phyloP scores from a whole-genome alignment of 2,797 vertebrate genomes.

The Arctocebus calabarensis region DNA sequence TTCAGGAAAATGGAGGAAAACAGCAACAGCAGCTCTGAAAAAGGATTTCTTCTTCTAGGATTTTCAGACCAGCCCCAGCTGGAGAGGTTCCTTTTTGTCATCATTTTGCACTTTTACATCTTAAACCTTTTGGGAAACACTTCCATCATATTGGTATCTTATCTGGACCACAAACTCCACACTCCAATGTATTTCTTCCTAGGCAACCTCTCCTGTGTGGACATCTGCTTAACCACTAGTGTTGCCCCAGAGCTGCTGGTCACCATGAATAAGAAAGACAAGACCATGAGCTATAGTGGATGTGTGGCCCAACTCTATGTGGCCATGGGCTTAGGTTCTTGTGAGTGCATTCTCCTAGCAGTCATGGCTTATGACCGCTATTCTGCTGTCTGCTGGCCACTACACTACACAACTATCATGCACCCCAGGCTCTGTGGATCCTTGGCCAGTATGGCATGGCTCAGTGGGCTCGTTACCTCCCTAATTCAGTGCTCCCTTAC shows the following conservation, averaged over 20 bases:
- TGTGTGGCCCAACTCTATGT: slow-evolving; percentile 62
- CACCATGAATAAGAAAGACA: slow-evolving; percentile 45
- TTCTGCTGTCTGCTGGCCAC: slow-evolving; percentile 46
- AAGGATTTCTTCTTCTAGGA: slow-evolving; percentile 56
- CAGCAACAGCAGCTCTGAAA: not conserved
- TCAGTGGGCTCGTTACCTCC: slow-evolving; percentile 51
- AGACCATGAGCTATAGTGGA: slow-evolving; percentile 1
- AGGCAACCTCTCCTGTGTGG: slow-evolving; percentile 57
- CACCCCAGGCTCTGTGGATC: not conserved
- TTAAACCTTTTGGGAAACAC: slow-evolving; percentile 65
- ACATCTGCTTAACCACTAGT: slow-evolving; percentile 60
- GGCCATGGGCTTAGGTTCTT: slow-evolving; percentile 39
- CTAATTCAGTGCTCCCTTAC: slow-evolving; percentile 56
- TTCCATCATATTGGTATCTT: slow-evolving; percentile 40
- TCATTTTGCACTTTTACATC: slow-evolving; percentile 46
- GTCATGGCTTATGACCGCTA: slow-evolving; percentile 61
- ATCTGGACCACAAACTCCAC: slow-evolving; percentile 50
- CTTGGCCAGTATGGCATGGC: not conserved
- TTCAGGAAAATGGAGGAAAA: slow-evolving; percentile 22
- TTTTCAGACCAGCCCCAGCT: slow-evolving; percentile 60
- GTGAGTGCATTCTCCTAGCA: slow-evolving; percentile 38
- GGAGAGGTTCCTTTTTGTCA: slow-evolving; percentile 43
- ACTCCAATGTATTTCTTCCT: slow-evolving; percentile 63
- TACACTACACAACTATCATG: slow-evolving; percentile 45
- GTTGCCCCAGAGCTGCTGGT: slow-evolving; percentile 62